Evolutionary conservation across 1,140 invertebrate genomes (phyloP).

Genomic region (Ridgeia piscesae): DNA sequence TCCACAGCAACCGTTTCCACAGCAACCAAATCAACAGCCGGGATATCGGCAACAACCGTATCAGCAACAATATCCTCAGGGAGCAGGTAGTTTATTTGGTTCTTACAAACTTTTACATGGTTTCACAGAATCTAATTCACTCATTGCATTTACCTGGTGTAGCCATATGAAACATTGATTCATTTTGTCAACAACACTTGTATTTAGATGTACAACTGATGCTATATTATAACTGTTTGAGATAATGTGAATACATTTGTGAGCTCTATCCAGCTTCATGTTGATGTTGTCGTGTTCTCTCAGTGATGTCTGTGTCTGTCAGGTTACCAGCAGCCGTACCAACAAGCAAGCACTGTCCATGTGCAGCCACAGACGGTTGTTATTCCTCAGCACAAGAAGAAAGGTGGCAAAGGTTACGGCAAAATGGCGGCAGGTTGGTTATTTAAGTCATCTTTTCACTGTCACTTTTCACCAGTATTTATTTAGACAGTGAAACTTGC

Average conservation of each 20-base stretch:
- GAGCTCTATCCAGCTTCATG: not conserved
- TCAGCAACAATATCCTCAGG: not conserved
- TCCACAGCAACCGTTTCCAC: constrained; percentile 2
- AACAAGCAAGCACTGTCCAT: not conserved
- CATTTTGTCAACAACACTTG: too few relatives aligned
- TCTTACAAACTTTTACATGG: too few relatives aligned
- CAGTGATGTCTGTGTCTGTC: not conserved
- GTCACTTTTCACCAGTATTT: not conserved
- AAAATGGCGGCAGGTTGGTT: constrained; percentile 24
- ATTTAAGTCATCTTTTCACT: not conserved
- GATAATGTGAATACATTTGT: too few relatives aligned
- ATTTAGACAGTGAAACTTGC: too few relatives aligned
- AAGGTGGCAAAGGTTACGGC: constrained; percentile 2
- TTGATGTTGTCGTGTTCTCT: not conserved
- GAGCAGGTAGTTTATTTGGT: too few relatives aligned
- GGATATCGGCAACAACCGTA: not conserved
- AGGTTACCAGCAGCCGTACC: not conserved
- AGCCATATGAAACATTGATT: too few relatives aligned
- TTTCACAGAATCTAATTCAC: too few relatives aligned
- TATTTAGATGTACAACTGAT: too few relatives aligned
- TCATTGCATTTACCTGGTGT: too few relatives aligned
- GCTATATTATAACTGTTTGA: too few relatives aligned
- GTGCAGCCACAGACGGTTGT: constrained; percentile 12
- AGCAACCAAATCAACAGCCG: not conserved
- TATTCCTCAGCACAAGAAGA: constrained; percentile 4